Percentiles rank a stretch among this genome's conserved stretches.
These are phyloP conservation scores for Vimba vimba DNA, from an alignment of 2,113 vertebrate genomes.

Conservation along the genomic window DNA sequence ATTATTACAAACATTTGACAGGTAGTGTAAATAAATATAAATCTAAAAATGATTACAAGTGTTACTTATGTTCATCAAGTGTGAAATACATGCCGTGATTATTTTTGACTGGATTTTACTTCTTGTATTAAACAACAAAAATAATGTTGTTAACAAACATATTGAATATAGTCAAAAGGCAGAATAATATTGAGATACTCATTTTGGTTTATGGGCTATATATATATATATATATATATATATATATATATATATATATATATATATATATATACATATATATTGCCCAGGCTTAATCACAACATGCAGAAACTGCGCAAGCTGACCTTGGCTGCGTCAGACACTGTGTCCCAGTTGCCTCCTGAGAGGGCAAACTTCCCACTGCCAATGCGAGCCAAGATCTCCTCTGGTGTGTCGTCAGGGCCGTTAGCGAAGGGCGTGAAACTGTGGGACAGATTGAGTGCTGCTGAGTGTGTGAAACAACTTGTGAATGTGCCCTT, in stretches of 20 bases:
- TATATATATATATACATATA: no score
- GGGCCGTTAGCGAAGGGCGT: slow-evolving; percentile 94
- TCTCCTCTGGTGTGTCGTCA: slow-evolving; percentile 91
- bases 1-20: background rate
- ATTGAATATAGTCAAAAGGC: background rate
- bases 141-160: background rate
- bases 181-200: background rate
- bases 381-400: slow-evolving; percentile 90
- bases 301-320: slow-evolving; percentile 20
- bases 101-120: background rate
- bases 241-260: no score
- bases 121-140: background rate
- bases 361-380: slow-evolving; percentile 88
- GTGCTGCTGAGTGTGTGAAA: slow-evolving; percentile 11
- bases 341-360: slow-evolving; percentile 94
- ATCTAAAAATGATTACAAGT: background rate
- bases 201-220: background rate
- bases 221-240: no score
- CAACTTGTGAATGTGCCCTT: slow-evolving; percentile 1
- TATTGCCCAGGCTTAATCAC: background rate
- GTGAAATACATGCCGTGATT: background rate
- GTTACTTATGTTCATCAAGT: no score
- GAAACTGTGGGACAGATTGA: slow-evolving; percentile 75
- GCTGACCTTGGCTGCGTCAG: slow-evolving; percentile 87
- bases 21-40: background rate